A percentile compares a stretch with the other conserved stretches of the same genome.
Evolutionary conservation across 2,888 invertebrate species (phyloP).

Genomic region (Acrobasis repandana): DNA sequence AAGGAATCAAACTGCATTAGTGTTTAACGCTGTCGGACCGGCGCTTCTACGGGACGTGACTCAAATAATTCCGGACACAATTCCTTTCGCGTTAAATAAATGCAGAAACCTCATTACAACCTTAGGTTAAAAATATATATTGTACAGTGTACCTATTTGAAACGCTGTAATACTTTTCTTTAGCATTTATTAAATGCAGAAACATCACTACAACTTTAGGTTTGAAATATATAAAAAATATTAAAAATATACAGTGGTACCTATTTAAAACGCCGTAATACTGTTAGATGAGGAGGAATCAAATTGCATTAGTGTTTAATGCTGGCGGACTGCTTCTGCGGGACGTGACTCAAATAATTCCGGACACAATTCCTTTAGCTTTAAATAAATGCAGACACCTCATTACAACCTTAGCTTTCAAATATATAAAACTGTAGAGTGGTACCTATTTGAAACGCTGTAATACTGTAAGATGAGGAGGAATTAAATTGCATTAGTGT

Average conservation of each 20-base stretch:
- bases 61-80: slow-evolving; percentile 8
- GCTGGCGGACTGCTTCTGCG: slow-evolving; percentile 12
- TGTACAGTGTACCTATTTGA: not conserved
- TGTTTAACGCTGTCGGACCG: slow-evolving; percentile 18
- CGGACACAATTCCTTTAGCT: not conserved
- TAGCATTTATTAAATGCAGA: not conserved
- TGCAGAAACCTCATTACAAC: no score
- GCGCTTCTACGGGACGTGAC: slow-evolving; percentile 18
- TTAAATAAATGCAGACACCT: not conserved
- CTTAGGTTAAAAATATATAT: no score
- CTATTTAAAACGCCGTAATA: slow-evolving; percentile 9
- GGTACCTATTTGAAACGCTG: not conserved
- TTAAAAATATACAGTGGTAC: no score
- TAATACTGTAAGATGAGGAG: slow-evolving; percentile 17
- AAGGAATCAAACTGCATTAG: slow-evolving; percentile 22
- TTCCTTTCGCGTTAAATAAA: not conserved
- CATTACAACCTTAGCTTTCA: not conserved
- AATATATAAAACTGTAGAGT: not conserved
- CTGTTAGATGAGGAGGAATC: slow-evolving; percentile 15
- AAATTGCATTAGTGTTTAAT: slow-evolving; percentile 22
- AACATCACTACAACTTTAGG: not conserved
- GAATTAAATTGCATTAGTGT: slow-evolving; percentile 21
- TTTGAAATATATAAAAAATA: not conserved
- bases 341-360: slow-evolving; percentile 21
- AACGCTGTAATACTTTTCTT: not conserved